phyloP scores from a whole-genome alignment of 2,797 vertebrate genomes.

The Melanotaenia parkinsoni region DNA sequence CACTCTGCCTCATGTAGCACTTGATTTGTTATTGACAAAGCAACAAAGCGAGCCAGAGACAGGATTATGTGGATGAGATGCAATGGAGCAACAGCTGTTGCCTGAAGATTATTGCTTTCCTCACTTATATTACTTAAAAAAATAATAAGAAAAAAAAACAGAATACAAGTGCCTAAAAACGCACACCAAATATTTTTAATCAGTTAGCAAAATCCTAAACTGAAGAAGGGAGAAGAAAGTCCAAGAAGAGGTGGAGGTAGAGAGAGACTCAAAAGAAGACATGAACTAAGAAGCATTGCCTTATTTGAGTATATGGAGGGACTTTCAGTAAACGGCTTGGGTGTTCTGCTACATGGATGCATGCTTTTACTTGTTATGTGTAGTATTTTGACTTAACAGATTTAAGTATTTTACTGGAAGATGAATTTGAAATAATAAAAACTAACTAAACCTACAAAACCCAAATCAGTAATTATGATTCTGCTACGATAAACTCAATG shows the following conservation, averaged over 20 bases:
- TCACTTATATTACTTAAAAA: background rate
- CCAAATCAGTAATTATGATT: background rate
- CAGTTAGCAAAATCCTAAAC: background rate
- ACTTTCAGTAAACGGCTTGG: too few species aligned
- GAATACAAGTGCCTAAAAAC: background rate
- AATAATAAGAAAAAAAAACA: background rate
- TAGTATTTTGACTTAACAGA: too few species aligned
- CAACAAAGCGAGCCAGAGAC: constrained; percentile 19
- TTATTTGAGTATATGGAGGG: background rate
- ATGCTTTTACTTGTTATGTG: too few species aligned
- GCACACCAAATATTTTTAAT: background rate
- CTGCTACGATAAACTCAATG: background rate
- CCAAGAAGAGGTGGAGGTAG: too few species aligned
- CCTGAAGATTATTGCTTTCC: background rate
- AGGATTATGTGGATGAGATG: constrained; percentile 21
- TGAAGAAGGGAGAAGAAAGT: background rate
- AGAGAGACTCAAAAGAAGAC: background rate
- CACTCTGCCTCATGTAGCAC: constrained; percentile 8
- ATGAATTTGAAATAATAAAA: too few species aligned
- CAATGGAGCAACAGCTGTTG: constrained; percentile 6
- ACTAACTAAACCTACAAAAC: background rate
- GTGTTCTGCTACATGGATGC: too few species aligned
- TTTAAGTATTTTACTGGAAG: background rate
- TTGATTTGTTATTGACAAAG: constrained; percentile 24
- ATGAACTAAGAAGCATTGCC: background rate